A percentile compares a stretch with the other conserved stretches of the same genome.
These are phyloP conservation scores for Bombus superbus DNA, from an alignment of 1,140 invertebrate genomes.

Conservation along the genomic window DNA sequence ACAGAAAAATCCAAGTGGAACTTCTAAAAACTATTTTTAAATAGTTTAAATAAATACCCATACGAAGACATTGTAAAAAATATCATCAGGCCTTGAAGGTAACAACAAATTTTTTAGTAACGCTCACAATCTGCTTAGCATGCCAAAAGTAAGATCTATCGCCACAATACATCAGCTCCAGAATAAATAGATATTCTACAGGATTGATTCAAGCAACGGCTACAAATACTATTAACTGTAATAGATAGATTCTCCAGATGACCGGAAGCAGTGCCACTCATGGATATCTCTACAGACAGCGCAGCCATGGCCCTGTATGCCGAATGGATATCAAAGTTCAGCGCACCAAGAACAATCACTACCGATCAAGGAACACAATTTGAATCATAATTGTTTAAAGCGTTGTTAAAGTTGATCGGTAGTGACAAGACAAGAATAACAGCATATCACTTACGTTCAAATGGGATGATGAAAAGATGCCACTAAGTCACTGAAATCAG, in stretches of 20 bases:
- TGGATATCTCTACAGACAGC: neutral
- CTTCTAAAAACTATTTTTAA: neutral
- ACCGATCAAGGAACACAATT: neutral
- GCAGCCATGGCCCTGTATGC: neutral
- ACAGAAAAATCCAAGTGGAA: neutral
- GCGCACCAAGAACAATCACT: neutral
- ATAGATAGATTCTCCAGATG: neutral
- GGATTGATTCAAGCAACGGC: neutral
- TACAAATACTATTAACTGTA: neutral
- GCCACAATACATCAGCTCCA: neutral
- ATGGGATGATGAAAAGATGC: too few relatives aligned
- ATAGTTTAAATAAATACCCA: neutral
- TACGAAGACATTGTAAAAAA: neutral
- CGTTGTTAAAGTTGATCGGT: neutral
- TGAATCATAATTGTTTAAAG: neutral
- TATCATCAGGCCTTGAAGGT: neutral
- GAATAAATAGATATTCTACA: neutral
- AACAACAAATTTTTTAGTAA: neutral
- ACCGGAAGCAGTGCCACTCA: neutral
- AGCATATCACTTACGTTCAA: too few relatives aligned
- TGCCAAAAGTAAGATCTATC: neutral
- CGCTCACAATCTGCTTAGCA: neutral
- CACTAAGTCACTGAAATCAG: too few relatives aligned
- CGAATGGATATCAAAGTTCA: neutral
- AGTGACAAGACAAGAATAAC: too few relatives aligned